These are phyloP conservation scores for Siniperca scherzeri DNA, from an alignment of 2,797 vertebrate species.

Conservation along the genomic window DNA sequence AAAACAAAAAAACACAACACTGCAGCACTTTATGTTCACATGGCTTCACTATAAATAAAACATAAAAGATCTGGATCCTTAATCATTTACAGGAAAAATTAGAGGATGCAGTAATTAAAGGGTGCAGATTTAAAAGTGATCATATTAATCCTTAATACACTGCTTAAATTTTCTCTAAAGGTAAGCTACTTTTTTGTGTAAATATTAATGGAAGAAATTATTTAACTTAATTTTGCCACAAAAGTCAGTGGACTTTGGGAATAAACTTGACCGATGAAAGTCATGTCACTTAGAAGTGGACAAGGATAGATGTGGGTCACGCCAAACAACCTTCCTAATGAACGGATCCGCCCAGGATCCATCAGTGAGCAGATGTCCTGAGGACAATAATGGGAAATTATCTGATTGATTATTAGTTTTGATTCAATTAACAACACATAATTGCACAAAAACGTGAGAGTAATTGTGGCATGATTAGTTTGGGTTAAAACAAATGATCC, in stretches of 20 bases:
- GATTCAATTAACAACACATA: slow-evolving; percentile 80
- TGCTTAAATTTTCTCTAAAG: background rate
- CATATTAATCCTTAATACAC: background rate
- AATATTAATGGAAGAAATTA: background rate
- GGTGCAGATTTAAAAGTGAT: slow-evolving; percentile 27
- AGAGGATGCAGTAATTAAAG: slow-evolving; percentile 56
- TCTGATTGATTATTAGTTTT: slow-evolving; percentile 84
- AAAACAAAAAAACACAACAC: slow-evolving; percentile 54
- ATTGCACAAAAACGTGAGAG: slow-evolving; percentile 80
- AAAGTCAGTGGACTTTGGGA: slow-evolving; percentile 28
- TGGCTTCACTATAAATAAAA: slow-evolving; percentile 22
- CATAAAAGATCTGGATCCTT: slow-evolving; percentile 29
- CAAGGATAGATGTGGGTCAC: slow-evolving; percentile 59
- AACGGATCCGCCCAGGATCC: slow-evolving; percentile 48
- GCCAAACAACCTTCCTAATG: slow-evolving; percentile 43
- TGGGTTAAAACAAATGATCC: slow-evolving; percentile 78
- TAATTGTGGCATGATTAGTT: slow-evolving; percentile 80
- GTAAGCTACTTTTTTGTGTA: background rate
- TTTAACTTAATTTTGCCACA: background rate
- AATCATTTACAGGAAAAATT: slow-evolving; percentile 57
- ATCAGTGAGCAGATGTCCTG: slow-evolving; percentile 80
- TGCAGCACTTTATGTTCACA: slow-evolving; percentile 39
- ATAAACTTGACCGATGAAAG: slow-evolving; percentile 58
- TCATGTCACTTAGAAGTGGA: slow-evolving; percentile 40
- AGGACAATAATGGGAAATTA: slow-evolving; percentile 67